Base-by-base conservation (phyloP, 2,888 invertebrate species). In the Pterostichus madidus region DNA sequence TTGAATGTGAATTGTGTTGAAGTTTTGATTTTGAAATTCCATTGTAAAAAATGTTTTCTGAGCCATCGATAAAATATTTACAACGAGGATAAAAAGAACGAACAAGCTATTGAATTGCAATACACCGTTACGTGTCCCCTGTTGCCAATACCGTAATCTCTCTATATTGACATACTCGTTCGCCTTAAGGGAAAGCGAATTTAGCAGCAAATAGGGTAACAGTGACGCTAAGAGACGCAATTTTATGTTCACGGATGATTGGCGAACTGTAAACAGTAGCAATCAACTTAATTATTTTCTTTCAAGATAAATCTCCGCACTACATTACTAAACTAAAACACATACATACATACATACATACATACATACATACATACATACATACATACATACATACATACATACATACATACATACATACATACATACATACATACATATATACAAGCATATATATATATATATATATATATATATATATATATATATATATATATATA, bases 241-340 rank as follows among this genome's bases (percentile, higher is more conserved):
- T 77, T 77, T 52, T 49, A 24, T 77, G 53, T 56, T 77, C 75
- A 76, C 31, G 52, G 75, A 76, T 76, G 75, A 52, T 31, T 76
- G 52, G 75, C 39, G 39, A 39, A 39, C 39, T 39, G 7, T 1
- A 64, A 64, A 64, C 39, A 64, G 64, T 64, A 64, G 64, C 39
- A 64, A 64, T 64, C 64, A 10, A 31, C 64, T 64, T 64, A 31
- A 64, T 64, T 64, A 64, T 35, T 52, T 52, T 52, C 64, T 64
- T 64, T 24, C 5, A 31, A 59, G 59, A 39, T 39, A 39, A 39
- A 39, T 5, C 39, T 39, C 39, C 39, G 5, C 39, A 39, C 39
- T 8, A 39, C 39, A 5, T 5, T 5, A 39, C 39, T 39, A 39
- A 39, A n/a, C n/a, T n/a, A n/a, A n/a, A n/a, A n/a, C n/a, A n/a